A percentile compares a stretch with the other conserved stretches of the same genome.
These are phyloP conservation scores for Oscheius sp. DNA, from an alignment of 1,140 invertebrate species.

Conservation along the genomic window DNA sequence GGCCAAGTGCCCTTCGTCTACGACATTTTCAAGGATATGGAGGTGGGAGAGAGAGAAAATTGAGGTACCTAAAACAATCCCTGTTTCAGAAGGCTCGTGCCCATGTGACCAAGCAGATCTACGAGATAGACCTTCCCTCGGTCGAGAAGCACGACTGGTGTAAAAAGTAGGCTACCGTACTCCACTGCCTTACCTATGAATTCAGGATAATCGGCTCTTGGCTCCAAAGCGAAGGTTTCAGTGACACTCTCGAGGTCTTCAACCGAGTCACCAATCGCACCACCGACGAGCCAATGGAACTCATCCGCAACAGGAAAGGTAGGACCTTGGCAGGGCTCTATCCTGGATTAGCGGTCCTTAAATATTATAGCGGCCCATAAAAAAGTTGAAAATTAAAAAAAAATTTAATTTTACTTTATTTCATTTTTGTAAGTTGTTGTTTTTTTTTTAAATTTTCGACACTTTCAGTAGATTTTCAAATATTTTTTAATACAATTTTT, in stretches of 20 bases:
- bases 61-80: background rate
- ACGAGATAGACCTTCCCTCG: conserved; percentile 37
- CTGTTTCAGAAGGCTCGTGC: conserved; percentile 30
- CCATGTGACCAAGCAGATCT: conserved; percentile 20
- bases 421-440: no score
- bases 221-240: background rate
- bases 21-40: conserved; percentile 94
- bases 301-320: background rate
- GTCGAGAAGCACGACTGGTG: conserved; percentile 45
- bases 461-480: conserved; percentile 6
- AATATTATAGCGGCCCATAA: no score
- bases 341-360: no score
- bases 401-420: no score
- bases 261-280: background rate
- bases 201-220: conserved; percentile 91
- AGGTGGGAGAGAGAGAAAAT: conserved; percentile 55
- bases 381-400: no score
- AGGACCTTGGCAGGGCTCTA: no score
- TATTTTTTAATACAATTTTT: conserved; percentile 4
- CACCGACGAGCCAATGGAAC: background rate
- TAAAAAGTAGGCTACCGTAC: background rate
- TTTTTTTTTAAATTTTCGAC: conserved; percentile 20
- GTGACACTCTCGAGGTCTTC: background rate
- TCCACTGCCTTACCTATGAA: no score
- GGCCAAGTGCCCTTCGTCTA: conserved; percentile 94